These are phyloP conservation scores for Pseudeuparius sepicola DNA, from an alignment of 2,888 invertebrate genomes.

Conservation along the genomic window DNA sequence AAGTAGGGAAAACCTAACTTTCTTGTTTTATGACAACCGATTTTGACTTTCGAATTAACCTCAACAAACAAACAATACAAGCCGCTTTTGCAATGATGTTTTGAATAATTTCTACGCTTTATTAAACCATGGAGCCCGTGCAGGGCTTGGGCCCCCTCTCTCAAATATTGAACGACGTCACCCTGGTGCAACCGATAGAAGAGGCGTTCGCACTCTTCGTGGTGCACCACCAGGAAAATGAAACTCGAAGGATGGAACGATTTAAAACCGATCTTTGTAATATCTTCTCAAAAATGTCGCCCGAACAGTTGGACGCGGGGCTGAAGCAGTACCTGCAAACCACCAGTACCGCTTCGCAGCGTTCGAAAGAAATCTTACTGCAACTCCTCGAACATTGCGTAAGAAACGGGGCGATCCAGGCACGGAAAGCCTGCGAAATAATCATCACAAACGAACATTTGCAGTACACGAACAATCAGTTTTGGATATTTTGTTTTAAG, in stretches of 20 bases:
- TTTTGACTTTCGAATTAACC: too few species aligned
- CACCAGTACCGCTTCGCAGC: slow-evolving; percentile 61
- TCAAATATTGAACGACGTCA: slow-evolving; percentile 53
- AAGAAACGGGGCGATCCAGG: slow-evolving; percentile 52
- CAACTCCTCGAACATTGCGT: slow-evolving; percentile 68
- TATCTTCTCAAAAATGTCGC: slow-evolving; percentile 53
- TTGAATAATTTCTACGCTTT: too few species aligned
- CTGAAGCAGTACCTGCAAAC: slow-evolving; percentile 65
- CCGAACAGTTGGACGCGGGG: slow-evolving; percentile 66
- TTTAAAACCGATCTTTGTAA: slow-evolving; percentile 61
- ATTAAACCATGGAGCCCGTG: too few species aligned
- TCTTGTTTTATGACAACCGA: too few species aligned
- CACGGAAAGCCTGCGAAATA: slow-evolving; percentile 79
- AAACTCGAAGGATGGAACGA: slow-evolving; percentile 54
- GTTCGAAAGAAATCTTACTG: slow-evolving; percentile 65
- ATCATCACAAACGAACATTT: slow-evolving; percentile 76
- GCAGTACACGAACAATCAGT: slow-evolving; percentile 68
- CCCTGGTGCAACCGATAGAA: slow-evolving; percentile 70
- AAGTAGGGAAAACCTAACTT: too few species aligned
- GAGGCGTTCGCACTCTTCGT: slow-evolving; percentile 85
- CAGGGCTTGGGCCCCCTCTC: slow-evolving; percentile 55
- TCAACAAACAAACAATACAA: too few species aligned
- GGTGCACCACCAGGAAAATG: slow-evolving; percentile 62
- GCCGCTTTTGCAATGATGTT: too few species aligned
- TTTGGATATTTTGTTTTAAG: slow-evolving; percentile 84